Evolutionary conservation across 64 coral and sea anemone genomes (phyloP), one percentile per base, ranked within the genome.

Genomic region (Dendrophyllia cribrosa): DNA sequence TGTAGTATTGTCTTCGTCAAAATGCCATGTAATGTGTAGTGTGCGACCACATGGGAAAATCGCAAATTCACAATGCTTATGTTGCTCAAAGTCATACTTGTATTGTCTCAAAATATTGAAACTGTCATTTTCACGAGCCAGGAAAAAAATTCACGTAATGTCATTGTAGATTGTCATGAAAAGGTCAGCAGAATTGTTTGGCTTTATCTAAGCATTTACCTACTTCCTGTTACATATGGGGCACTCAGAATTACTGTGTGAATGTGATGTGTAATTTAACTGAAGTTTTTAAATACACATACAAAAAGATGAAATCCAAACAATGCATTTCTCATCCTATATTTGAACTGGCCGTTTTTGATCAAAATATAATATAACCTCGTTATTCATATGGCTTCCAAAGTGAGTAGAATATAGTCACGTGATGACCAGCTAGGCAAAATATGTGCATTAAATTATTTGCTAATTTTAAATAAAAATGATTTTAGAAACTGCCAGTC

Each of bases 71-170:
- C 21, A n/a, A 67, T 67, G 16, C 21, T 67, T 7, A 64, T 64
- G 13, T 64, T 64, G 61, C 61, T 64, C 17, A 64, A 64, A 64
- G 20, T 23, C 20, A 22, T 55, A 20, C 49, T 44, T 15, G 19
- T 77, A 13, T 64, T 64, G 75, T 77, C 8, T 58, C 51, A 52
- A 55, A 55, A 55, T 77, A 77, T 77, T 77, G 51, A 55, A 52
- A 21, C 50, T 50, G 17, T 43, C 3, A 19, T 17, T 50, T 75
- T 75, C 7, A 0, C 16, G 47, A 75, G 47, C 5, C 72, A 75
- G 45, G 47, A 75, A 75, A 34, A 34, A 50, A 20, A 50, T 75
- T 43, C 3, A 51, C 46, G 7, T 47, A 8, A 19, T 75, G 15
- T 16, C 7, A n/a, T n/a, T 17, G 45, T 7, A 75, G 66, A 23